Percentiles rank a stretch among this genome's conserved stretches.
phyloP scores from a whole-genome alignment of 2,797 vertebrate genomes.

The Alauda arvensis region DNA sequence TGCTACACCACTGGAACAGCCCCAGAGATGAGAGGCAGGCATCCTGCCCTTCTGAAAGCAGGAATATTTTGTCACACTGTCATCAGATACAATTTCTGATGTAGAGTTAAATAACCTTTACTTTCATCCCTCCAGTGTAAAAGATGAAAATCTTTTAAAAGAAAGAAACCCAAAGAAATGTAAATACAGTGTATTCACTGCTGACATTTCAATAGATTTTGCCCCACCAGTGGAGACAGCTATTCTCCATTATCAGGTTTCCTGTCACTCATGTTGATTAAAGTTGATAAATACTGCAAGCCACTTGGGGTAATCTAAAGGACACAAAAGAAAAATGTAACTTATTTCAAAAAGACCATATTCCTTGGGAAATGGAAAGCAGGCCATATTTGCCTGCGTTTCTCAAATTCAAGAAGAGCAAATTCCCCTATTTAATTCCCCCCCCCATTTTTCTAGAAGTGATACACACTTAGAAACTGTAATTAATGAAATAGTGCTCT shows the following conservation, averaged over 20 bases:
- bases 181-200: conserved; percentile 70
- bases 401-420: background rate
- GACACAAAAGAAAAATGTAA: conserved; percentile 51
- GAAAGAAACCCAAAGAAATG: conserved; percentile 67
- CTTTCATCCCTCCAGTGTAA: conserved; percentile 63
- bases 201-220: conserved; percentile 73
- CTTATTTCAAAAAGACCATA: conserved; percentile 50
- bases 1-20: background rate
- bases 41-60: background rate
- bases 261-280: conserved; percentile 73
- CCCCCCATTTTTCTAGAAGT: background rate
- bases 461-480: background rate
- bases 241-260: conserved; percentile 68
- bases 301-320: conserved; percentile 52
- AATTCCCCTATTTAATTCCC: background rate
- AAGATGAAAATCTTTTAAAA: conserved; percentile 71
- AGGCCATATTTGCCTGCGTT: background rate
- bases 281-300: conserved; percentile 68
- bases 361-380: conserved; percentile 34
- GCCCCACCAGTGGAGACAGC: conserved; percentile 55
- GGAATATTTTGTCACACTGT: conserved; percentile 31
- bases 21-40: background rate
- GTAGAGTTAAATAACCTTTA: conserved; percentile 66
- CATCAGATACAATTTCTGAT: conserved; percentile 60
- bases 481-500: background rate